A percentile compares a stretch with the other conserved stretches of the same genome.
Conservation (phyloP, 2,888 invertebrate genomes). For the Cryptus armator region DNA sequence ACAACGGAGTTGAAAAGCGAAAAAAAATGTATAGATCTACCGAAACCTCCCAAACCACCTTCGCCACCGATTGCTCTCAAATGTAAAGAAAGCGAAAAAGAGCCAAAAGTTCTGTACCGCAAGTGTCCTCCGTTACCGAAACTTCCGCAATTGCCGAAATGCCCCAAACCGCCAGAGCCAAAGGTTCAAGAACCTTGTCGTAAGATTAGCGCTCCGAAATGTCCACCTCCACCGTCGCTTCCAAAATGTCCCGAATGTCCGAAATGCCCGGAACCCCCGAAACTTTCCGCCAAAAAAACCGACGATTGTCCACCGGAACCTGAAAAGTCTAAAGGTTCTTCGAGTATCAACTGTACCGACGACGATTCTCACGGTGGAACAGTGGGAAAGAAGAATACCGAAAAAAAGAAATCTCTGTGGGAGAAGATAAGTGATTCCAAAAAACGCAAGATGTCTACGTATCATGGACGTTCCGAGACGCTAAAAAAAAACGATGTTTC, state of each 20-base stretch:
- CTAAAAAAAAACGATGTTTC: neutral
- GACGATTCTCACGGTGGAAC: conserved; percentile 12
- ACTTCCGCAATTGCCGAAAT: conserved; percentile 68
- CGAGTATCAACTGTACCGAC: neutral
- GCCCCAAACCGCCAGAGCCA: conserved; percentile 38
- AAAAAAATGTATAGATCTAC: conserved; percentile 6
- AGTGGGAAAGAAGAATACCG: neutral
- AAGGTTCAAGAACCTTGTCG: conserved; percentile 22
- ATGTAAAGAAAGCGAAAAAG: conserved; percentile 19
- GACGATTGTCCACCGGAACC: neutral
- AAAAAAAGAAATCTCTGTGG: conserved; percentile 52
- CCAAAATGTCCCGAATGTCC: conserved; percentile 64
- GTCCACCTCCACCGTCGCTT: conserved; percentile 64
- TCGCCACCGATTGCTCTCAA: neutral
- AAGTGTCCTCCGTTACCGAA: conserved; percentile 71
- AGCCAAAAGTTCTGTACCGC: conserved; percentile 58
- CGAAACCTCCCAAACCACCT: conserved; percentile 20
- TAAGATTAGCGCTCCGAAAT: conserved; percentile 54
- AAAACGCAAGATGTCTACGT: conserved; percentile 67
- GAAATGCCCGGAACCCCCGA: conserved; percentile 56
- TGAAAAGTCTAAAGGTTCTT: neutral
- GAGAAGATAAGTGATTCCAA: conserved; percentile 47
- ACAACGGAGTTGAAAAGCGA: conserved; percentile 3
- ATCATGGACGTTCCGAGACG: neutral
- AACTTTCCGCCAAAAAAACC: neutral